A percentile compares a stretch with the other conserved stretches of the same genome.
phyloP scores from a whole-genome alignment of 2,113 vertebrate genomes.

The Megaptera novaeangliae region DNA sequence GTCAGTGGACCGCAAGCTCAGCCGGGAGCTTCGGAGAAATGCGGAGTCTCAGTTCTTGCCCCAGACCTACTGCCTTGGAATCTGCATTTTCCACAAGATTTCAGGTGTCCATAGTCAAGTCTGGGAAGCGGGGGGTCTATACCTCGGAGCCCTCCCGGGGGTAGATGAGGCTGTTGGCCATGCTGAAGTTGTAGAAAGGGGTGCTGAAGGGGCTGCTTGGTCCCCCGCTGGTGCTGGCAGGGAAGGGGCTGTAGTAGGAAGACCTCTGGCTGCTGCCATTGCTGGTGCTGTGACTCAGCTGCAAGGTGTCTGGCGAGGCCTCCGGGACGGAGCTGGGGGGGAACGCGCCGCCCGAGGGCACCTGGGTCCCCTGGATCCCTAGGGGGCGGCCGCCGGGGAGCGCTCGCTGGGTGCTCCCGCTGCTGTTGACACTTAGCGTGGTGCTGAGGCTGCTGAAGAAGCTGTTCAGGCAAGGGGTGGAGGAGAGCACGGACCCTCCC shows the following conservation, averaged over 20 bases:
- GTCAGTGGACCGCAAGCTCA: background rate
- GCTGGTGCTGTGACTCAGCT: background rate
- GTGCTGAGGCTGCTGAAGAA: constrained; percentile 94
- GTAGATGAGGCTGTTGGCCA: constrained; percentile 96
- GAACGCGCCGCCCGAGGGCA: constrained; percentile 75
- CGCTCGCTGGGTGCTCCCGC: constrained; percentile 60
- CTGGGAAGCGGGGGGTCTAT: constrained; percentile 66
- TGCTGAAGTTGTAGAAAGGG: constrained; percentile 93
- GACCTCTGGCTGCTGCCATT: constrained; percentile 33
- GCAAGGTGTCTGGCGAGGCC: constrained; percentile 39
- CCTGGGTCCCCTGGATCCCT: constrained; percentile 85
- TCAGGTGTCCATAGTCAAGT: background rate
- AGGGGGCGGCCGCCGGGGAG: constrained; percentile 78
- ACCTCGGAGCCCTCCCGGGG: constrained; percentile 93
- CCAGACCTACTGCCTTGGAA: background rate
- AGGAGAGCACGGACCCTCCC: constrained; percentile 72
- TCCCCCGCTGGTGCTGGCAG: constrained; percentile 81
- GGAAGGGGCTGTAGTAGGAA: constrained; percentile 91
- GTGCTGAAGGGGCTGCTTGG: constrained; percentile 91
- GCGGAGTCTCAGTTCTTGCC: background rate
- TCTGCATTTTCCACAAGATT: background rate
- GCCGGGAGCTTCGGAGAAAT: background rate
- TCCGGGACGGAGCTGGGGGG: constrained; percentile 28
- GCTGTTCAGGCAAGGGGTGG: constrained; percentile 88
- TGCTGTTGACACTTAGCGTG: constrained; percentile 78